phyloP scores from a whole-genome alignment of 2,113 vertebrate species.

The Ahaetulla prasina region DNA sequence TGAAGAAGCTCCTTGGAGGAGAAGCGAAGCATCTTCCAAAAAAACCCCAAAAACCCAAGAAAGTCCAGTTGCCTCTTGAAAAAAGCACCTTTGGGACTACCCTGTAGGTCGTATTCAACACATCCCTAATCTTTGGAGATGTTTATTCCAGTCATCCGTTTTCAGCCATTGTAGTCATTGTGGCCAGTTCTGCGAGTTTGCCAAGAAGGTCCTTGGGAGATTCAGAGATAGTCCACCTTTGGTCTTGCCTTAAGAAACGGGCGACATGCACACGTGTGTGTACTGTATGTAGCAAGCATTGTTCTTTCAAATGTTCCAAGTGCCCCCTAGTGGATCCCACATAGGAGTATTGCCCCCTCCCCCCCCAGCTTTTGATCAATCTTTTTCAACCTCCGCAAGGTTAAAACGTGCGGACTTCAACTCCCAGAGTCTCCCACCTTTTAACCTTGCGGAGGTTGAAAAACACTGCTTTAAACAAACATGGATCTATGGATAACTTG shows the following conservation, averaged over 20 bases:
- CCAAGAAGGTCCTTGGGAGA: not conserved
- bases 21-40: too few relatives aligned
- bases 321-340: not conserved
- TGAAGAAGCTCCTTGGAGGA: too few relatives aligned
- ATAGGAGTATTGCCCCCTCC: too few relatives aligned
- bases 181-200: not conserved
- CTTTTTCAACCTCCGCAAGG: not conserved
- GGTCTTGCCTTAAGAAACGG: not conserved
- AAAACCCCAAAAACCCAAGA: too few relatives aligned
- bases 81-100: too few relatives aligned
- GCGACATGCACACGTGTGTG: not conserved
- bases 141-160: not conserved
- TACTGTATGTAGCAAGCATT: not conserved
- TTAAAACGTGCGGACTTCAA: not conserved
- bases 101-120: not conserved
- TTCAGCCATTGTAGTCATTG: not conserved
- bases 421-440: not conserved
- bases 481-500: not conserved
- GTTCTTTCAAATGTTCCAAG: not conserved
- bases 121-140: not conserved
- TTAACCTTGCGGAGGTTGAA: not conserved
- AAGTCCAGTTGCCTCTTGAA: too few relatives aligned
- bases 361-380: not conserved
- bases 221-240: not conserved
- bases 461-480: not conserved